Percentiles rank a stretch among this genome's conserved stretches.
These are phyloP conservation scores for Myrmecobius fasciatus DNA, from an alignment of 2,113 vertebrate genomes.

Conservation along the genomic window DNA sequence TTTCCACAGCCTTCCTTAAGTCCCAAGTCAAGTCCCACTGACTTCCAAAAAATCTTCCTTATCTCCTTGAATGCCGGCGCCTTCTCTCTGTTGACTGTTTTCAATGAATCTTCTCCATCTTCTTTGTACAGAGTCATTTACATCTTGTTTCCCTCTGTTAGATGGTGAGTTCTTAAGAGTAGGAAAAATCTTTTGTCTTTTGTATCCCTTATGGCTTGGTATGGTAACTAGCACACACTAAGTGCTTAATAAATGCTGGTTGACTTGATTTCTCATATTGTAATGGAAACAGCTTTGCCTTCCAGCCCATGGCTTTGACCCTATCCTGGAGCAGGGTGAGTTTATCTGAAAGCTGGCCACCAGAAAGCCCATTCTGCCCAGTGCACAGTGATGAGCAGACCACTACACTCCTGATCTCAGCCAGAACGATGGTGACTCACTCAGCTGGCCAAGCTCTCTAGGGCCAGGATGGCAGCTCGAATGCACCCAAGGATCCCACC, in stretches of 20 bases:
- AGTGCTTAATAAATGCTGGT: background rate
- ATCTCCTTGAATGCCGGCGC: background rate
- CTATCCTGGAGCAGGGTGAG: background rate
- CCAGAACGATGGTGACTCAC: background rate
- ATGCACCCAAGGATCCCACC: background rate
- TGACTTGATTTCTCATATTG: background rate
- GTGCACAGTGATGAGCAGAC: background rate
- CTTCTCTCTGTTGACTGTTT: background rate
- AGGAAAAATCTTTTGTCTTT: background rate
- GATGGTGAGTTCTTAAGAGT: background rate
- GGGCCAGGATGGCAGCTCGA: background rate
- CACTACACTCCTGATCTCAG: background rate
- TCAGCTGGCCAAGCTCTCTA: background rate
- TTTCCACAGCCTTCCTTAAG: background rate
- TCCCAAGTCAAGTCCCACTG: background rate
- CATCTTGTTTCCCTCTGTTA: background rate
- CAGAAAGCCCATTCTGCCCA: background rate
- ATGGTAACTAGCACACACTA: background rate
- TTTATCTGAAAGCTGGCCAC: background rate
- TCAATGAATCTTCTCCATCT: background rate
- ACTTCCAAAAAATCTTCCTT: background rate
- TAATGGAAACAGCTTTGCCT: background rate
- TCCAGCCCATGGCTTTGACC: background rate
- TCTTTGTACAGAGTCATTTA: background rate
- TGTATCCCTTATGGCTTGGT: background rate